Conservation (phyloP, 37 sponge, comb jelly and placozoan genomes). For the Mnemiopsis leidyi region DNA sequence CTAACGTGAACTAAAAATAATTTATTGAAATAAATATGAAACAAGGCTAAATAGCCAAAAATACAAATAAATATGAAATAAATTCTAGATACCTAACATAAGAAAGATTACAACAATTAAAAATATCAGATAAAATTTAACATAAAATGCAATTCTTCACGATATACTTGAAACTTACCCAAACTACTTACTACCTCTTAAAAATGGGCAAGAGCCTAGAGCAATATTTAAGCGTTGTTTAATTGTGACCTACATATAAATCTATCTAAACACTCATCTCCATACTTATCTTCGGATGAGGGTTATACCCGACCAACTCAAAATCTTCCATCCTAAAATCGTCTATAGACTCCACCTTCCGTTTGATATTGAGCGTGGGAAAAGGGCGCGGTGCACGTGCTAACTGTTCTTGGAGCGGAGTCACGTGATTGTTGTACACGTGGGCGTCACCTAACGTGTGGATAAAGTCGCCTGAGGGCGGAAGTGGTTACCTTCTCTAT, state of each 20-base stretch:
- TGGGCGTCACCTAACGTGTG: conserved; percentile 78
- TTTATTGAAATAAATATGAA: not conserved
- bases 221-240: too few species aligned
- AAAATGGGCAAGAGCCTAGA: too few species aligned
- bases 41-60: not conserved
- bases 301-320: conserved; percentile 75
- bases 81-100: not conserved
- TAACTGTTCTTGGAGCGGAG: conserved; percentile 79
- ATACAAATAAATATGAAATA: not conserved
- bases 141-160: too few species aligned
- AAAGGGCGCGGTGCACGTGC: conserved; percentile 75
- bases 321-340: conserved; percentile 89
- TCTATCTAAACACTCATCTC: conserved; percentile 85
- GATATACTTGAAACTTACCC: too few species aligned
- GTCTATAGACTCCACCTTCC: conserved; percentile 82
- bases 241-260: too few species aligned
- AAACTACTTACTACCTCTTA: too few species aligned
- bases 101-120: not conserved
- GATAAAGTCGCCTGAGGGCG: not conserved
- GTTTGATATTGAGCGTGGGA: conserved; percentile 76
- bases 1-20: too few species aligned
- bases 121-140: not conserved
- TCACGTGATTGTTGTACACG: conserved; percentile 92
- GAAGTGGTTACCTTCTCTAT: too few species aligned
- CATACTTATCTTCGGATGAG: conserved; percentile 88